A percentile compares a stretch with the other conserved stretches of the same genome.
Evolutionary conservation across 1,140 invertebrate genomes (phyloP).

Genomic region (Bombus fervidus): DNA sequence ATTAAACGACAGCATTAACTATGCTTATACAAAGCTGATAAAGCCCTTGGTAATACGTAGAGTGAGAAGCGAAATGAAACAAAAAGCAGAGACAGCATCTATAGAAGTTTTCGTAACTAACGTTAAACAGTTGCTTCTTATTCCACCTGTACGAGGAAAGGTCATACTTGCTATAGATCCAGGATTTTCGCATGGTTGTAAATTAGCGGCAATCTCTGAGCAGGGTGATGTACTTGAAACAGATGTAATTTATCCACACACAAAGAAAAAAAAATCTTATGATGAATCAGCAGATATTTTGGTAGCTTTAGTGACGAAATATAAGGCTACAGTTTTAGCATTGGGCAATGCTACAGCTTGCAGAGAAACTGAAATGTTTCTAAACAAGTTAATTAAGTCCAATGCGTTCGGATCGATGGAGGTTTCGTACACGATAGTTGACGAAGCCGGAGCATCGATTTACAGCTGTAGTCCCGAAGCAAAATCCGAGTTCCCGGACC

Average conservation of each 20-base stretch:
- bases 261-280: constrained; percentile 9
- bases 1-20: constrained; percentile 72
- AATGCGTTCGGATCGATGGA: constrained; percentile 83
- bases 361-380: constrained; percentile 90
- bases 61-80: constrained; percentile 88
- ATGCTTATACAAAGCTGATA: constrained; percentile 84
- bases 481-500: constrained; percentile 90
- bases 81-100: constrained; percentile 90
- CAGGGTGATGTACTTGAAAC: constrained; percentile 88
- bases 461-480: constrained; percentile 94
- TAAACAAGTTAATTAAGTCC: constrained; percentile 86
- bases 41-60: constrained; percentile 86
- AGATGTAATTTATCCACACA: constrained; percentile 87
- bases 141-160: constrained; percentile 90
- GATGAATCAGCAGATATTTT: constrained; percentile 60
- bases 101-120: constrained; percentile 93
- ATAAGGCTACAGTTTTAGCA: constrained; percentile 88
- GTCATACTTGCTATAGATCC: constrained; percentile 93
- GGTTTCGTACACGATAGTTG: constrained; percentile 91
- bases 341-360: constrained; percentile 95
- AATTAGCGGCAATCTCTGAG: constrained; percentile 88
- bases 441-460: constrained; percentile 94
- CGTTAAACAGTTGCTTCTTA: constrained; percentile 91
- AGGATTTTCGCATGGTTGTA: constrained; percentile 93
- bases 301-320: constrained; percentile 66